Percentiles rank a stretch among this genome's conserved stretches.
These are phyloP conservation scores for Sebastes taczanowskii DNA, from an alignment of 2,797 vertebrate species.

Conservation along the genomic window DNA sequence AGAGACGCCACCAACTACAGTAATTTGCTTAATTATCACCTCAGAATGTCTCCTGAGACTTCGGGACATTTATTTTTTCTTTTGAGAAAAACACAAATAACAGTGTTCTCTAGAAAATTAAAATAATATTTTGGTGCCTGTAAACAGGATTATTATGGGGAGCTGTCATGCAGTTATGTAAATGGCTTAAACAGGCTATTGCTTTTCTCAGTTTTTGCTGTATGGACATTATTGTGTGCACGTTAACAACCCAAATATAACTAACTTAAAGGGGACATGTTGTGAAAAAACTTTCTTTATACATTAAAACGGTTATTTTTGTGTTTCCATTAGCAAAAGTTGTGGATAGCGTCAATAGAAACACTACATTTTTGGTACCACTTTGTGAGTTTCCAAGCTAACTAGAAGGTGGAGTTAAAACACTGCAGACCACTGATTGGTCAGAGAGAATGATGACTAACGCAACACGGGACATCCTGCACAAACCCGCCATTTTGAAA, in stretches of 20 bases:
- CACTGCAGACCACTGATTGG: too few relatives aligned
- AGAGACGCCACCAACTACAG: not conserved
- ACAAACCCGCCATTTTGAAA: too few relatives aligned
- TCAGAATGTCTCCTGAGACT: not conserved
- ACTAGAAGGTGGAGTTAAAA: too few relatives aligned
- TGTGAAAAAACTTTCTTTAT: too few relatives aligned
- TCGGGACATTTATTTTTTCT: not conserved
- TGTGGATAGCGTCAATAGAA: too few relatives aligned
- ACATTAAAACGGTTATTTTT: too few relatives aligned
- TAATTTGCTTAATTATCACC: not conserved
- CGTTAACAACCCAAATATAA: not conserved
- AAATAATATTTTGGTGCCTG: conserved; percentile 6
- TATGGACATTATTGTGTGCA: not conserved
- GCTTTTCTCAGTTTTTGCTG: conserved; percentile 10
- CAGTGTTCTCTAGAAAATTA: not conserved
- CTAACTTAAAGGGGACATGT: not conserved
- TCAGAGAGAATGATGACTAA: accelerated
- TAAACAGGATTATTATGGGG: conserved; percentile 53
- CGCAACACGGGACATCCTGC: too few relatives aligned
- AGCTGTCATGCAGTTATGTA: conserved; percentile 39
- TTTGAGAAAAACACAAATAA: not conserved
- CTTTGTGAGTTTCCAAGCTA: too few relatives aligned
- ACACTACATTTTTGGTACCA: accelerated
- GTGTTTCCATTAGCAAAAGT: too few relatives aligned
- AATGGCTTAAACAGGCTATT: conserved; percentile 10